Conservation (phyloP, 2,888 invertebrate species). For the Callyntrura guangdongensis region DNA sequence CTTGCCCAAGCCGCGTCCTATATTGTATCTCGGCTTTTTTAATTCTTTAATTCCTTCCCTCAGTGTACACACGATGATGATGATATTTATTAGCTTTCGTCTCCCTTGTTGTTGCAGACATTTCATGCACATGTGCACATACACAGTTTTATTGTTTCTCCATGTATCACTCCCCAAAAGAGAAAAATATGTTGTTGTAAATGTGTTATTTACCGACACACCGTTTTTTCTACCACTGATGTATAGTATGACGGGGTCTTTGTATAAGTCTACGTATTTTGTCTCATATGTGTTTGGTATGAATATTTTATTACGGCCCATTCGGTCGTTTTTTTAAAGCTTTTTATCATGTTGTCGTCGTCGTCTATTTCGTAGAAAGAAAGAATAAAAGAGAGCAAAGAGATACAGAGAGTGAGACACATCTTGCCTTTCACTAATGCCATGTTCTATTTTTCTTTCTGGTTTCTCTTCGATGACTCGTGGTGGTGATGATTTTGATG, state of each 20-base stretch:
- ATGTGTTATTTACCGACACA: not conserved
- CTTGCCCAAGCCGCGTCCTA: not conserved
- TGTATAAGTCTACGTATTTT: not conserved
- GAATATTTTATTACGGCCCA: slow-evolving; percentile 37
- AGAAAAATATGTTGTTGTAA: not conserved
- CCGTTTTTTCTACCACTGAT: too few species aligned
- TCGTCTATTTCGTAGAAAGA: slow-evolving; percentile 31
- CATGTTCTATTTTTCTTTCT: slow-evolving; percentile 69
- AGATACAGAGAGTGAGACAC: not conserved
- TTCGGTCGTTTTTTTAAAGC: slow-evolving; percentile 38
- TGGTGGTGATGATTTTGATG: slow-evolving; percentile 76
- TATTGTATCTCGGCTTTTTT: slow-evolving; percentile 27
- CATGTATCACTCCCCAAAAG: not conserved
- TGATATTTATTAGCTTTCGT: slow-evolving; percentile 65
- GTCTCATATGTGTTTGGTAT: slow-evolving; percentile 31
- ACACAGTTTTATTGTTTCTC: slow-evolving; percentile 70
- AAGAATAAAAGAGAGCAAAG: slow-evolving; percentile 45
- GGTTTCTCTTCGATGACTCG: slow-evolving; percentile 75
- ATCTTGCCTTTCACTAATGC: slow-evolving; percentile 54
- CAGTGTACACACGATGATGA: slow-evolving; percentile 55
- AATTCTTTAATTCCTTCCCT: slow-evolving; percentile 73
- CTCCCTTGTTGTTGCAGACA: slow-evolving; percentile 39
- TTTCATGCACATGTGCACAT: slow-evolving; percentile 66
- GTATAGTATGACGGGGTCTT: not conserved
- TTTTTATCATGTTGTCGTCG: slow-evolving; percentile 60